Evolutionary conservation across 2,113 vertebrate species (phyloP).

Genomic region (Pelmatolapia mariae): DNA sequence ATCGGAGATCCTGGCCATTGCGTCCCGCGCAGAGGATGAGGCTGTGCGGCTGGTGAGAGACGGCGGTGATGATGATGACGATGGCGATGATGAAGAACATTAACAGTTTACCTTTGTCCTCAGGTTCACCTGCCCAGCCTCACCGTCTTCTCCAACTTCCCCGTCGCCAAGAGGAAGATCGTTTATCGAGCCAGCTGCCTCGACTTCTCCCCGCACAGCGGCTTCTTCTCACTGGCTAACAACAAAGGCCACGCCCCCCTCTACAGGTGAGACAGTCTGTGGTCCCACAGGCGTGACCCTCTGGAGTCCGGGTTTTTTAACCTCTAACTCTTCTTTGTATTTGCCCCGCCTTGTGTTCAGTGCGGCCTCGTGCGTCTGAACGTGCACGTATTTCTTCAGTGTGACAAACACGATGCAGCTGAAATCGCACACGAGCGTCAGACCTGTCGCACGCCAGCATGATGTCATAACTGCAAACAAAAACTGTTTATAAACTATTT

Average conservation of each 20-base stretch:
- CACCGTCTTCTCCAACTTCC: conserved; percentile 93
- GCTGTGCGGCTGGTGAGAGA: conserved; percentile 83
- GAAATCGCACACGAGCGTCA: neutral
- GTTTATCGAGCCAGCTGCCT: conserved; percentile 74
- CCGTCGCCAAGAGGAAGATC: conserved; percentile 73
- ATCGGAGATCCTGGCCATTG: conserved; percentile 87
- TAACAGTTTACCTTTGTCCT: neutral
- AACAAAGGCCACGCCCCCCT: conserved; percentile 88
- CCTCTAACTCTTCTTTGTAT: neutral
- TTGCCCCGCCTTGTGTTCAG: neutral
- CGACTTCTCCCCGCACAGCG: conserved; percentile 93
- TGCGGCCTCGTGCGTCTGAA: neutral
- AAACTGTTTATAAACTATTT: accelerated
- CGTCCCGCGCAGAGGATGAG: conserved; percentile 78
- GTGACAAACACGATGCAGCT: no score
- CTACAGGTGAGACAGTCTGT: conserved; percentile 75
- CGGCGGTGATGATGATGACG: accelerated
- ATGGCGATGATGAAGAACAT: neutral
- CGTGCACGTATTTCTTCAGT: neutral
- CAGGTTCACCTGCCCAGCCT: conserved; percentile 90
- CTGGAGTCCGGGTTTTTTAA: neutral
- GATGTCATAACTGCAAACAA: neutral
- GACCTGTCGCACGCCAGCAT: neutral
- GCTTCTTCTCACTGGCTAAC: conserved; percentile 90
- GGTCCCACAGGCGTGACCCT: neutral